These are phyloP conservation scores for Todus mexicanus DNA, from an alignment of 2,797 vertebrate species.

Conservation along the genomic window DNA sequence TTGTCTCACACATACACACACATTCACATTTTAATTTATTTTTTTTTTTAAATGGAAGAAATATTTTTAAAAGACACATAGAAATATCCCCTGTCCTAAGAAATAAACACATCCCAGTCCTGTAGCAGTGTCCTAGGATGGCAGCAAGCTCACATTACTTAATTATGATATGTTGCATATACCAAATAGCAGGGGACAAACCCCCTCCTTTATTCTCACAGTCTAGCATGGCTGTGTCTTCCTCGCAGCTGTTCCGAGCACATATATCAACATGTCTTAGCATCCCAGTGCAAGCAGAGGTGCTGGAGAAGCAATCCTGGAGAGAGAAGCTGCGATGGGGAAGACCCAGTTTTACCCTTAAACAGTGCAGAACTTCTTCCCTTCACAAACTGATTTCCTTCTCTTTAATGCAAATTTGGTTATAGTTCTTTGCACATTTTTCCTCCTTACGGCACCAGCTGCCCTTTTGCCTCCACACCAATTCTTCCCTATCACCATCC, in stretches of 20 bases:
- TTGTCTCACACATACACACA: background rate
- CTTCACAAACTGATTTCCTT: background rate
- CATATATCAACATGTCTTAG: background rate
- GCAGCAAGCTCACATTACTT: constrained; percentile 12
- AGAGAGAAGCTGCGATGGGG: background rate
- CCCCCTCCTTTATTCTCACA: background rate
- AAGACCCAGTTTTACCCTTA: background rate
- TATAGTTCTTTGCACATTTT: background rate
- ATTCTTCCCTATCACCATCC: background rate
- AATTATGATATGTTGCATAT: background rate
- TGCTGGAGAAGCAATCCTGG: background rate
- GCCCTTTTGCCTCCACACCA: background rate
- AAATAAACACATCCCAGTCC: background rate
- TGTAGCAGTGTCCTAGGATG: background rate
- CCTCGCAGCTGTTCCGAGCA: constrained; percentile 23
- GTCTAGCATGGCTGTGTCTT: background rate
- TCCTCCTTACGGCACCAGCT: background rate
- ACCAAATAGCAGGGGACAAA: background rate
- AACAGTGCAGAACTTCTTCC: background rate
- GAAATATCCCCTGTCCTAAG: background rate
- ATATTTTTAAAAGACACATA: background rate
- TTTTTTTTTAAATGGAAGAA: background rate
- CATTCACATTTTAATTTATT: too few species aligned
- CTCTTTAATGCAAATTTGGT: background rate
- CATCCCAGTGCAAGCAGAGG: background rate